Evolutionary conservation across 1,140 invertebrate genomes (phyloP).

Genomic region (Limonius californicus): DNA sequence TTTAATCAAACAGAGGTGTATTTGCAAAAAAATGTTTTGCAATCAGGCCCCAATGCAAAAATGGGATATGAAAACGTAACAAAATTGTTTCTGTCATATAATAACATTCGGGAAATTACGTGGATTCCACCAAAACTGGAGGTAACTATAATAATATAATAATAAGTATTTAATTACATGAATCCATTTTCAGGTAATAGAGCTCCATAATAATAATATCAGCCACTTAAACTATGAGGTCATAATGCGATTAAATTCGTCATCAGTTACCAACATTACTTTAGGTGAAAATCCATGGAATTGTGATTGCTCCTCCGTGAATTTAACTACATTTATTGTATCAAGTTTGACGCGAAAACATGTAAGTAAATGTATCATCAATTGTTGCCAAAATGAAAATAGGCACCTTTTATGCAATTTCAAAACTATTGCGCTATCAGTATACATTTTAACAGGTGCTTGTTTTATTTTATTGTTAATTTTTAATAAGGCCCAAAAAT

Average conservation of each 20-base stretch:
- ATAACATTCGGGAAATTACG: constrained; percentile 23
- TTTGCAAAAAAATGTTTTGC: constrained; percentile 17
- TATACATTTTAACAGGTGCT: no score
- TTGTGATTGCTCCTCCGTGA: constrained; percentile 27
- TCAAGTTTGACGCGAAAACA: constrained; percentile 23
- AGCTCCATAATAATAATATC: constrained; percentile 33
- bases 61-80: constrained; percentile 27
- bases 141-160: constrained; percentile 25
- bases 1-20: constrained; percentile 18
- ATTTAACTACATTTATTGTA: constrained; percentile 27
- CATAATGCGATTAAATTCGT: constrained; percentile 25
- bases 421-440: no score
- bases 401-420: no score
- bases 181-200: constrained; percentile 29
- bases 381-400: constrained; percentile 9
- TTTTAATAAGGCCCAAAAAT: no score
- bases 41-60: not conserved
- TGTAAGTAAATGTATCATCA: not conserved
- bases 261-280: constrained; percentile 24
- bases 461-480: no score
- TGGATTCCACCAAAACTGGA: constrained; percentile 30
- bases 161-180: not conserved
- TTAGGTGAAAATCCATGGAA: constrained; percentile 39
- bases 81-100: constrained; percentile 30
- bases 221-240: constrained; percentile 24